phyloP scores from a whole-genome alignment of 2,888 invertebrate species.

The Conistra vaccinii region DNA sequence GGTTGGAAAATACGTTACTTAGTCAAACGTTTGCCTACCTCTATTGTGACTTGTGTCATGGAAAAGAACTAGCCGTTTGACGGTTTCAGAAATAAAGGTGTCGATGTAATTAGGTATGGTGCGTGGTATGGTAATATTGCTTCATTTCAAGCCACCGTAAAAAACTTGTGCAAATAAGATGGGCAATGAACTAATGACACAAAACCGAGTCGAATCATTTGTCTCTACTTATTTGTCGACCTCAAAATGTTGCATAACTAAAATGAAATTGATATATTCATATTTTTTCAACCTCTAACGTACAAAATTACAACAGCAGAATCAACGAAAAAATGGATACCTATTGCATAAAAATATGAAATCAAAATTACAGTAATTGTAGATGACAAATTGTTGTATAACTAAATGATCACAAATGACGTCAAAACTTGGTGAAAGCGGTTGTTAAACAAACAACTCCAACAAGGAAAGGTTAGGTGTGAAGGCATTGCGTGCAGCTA shows the following conservation, averaged over 20 bases:
- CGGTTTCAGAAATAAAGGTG: background rate
- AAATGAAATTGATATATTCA: background rate
- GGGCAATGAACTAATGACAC: slow-evolving; percentile 35
- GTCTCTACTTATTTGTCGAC: slow-evolving; percentile 21
- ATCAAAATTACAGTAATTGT: background rate
- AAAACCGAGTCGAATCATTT: slow-evolving; percentile 46
- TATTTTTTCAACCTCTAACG: background rate
- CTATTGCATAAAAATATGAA: slow-evolving; percentile 22
- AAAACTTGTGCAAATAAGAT: slow-evolving; percentile 31
- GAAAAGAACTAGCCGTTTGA: slow-evolving; percentile 2
- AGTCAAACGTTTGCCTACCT: background rate
- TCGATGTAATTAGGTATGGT: background rate
- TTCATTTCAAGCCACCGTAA: background rate
- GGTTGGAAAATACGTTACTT: slow-evolving; percentile 3
- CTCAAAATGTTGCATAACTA: slow-evolving; percentile 27
- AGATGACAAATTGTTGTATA: slow-evolving; percentile 18
- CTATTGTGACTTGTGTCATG: background rate
- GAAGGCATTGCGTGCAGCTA: slow-evolving; percentile 64
- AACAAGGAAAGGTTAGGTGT: slow-evolving; percentile 58
- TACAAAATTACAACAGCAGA: slow-evolving; percentile 11
- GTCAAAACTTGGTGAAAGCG: slow-evolving; percentile 34
- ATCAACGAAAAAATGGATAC: background rate
- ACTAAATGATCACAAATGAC: slow-evolving; percentile 8
- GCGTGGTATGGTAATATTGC: background rate
- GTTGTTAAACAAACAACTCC: slow-evolving; percentile 27